Evolutionary conservation across 2,888 invertebrate genomes (phyloP), one percentile per base, ranked within the genome.

Genomic region (Platycnemis pennipes): DNA sequence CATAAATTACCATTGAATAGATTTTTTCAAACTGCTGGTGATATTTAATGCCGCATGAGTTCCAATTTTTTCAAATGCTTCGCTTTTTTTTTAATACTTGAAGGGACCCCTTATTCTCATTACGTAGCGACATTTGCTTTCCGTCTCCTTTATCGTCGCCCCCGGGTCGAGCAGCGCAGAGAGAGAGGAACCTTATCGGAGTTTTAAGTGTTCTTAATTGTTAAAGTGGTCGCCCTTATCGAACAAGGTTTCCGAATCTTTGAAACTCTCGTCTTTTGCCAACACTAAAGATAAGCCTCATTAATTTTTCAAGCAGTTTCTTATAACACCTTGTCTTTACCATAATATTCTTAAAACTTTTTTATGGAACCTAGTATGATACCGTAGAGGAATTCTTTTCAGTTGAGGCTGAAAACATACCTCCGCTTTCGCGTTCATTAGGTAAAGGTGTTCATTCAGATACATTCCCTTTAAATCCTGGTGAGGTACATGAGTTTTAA

Each of bases 171-270:
- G 77, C 37, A 0, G 31, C 11, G 37, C 2, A 26, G 77, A 4
- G 31, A 77, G 77, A 26, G 19, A 5, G 69, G 69, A 31, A 16
- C 37, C 77, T 77, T 77, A 77, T 77, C 77, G 77, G 37, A 77
- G 77, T 77, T 77, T 63, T 77, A 77, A 77, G 77, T 77, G 77
- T 37, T 37, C 77, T 77, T 77, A 77, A 77, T 77, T 77, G 77
- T 77, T 77, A 37, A 37, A 77, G 77, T 77, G 77, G 77, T 77
- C 37, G 31, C 77, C 11, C 77, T 77, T 77, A 77, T 77, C 77
- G 37, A 37, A 13, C 77, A 77, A 37, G 77, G 37, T 77, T 77
- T 77, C 13, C 77, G 77, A 77, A 77, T 37, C 77, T 77, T 31
- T 3, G 77, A 77, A 77, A 11, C 37, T 37, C 13, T 37, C 31